Base-by-base conservation (phyloP, 2,113 vertebrate species). In the Lophotis ruficrista region DNA sequence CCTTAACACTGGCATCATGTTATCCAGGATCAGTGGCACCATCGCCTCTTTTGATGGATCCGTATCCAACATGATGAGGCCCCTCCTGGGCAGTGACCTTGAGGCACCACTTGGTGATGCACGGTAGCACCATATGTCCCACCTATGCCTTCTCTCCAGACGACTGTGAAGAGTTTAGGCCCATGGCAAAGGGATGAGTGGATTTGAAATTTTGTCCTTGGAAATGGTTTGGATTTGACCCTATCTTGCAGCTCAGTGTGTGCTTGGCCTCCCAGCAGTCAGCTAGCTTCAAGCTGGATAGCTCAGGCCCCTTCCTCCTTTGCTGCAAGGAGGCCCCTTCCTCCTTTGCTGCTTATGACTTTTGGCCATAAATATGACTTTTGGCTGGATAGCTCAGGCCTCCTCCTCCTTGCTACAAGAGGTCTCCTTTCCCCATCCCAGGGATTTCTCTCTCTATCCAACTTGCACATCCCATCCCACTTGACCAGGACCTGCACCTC, bases 31-130 rank as follows among this genome's bases (percentile, higher is more conserved):
- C 33, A 57, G 35, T 66, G 47, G 60, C 53, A 89, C 28, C n/a
- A 81, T 8, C 20, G 69, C 48, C 28, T 81, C 16, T 53, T 82
- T 60, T 69, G 23, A 21, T 58, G 9, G 53, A 27, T 77, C 62
- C 2, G 0, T 50, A 8, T 37, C 21, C 48, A 35, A 45, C 4
- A 27, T 1, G 1, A 37, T 1, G 3, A 69, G 38, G 18, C 14
- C 28, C 7, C 23, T 85, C n/a, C 35, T 60, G 54, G 38, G 12
- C 48, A 43, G 30, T 10, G 24, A 53, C 13, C 51, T 64, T 30
- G 37, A 75, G 56, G 78, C 25, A 65, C 9, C 30, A 6, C 5
- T 7, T 54, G 19, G 60, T 30, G 9, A 12, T 65, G 28, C 31
- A 35, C 1, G 0, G 28, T 45, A 31, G 31, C 48, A 31, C 61